Evolutionary conservation across 2,888 invertebrate genomes (phyloP).

Genomic region (Caenorhabditis panamensis): DNA sequence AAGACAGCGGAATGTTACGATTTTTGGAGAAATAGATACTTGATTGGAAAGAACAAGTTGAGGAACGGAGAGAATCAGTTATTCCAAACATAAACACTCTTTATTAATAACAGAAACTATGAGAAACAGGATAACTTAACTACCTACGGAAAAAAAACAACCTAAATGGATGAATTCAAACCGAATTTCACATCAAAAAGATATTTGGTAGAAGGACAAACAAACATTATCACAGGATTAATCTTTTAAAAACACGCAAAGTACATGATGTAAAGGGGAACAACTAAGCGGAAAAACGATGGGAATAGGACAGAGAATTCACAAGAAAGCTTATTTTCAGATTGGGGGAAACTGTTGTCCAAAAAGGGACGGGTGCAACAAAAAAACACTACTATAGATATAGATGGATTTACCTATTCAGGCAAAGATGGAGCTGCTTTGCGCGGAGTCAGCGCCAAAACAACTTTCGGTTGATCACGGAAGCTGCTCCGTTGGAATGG

Average conservation of each 20-base stretch:
- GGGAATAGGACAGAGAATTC: slow-evolving; percentile 48
- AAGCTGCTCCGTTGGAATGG: slow-evolving; percentile 44
- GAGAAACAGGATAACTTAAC: slow-evolving; percentile 15
- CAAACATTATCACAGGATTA: slow-evolving; percentile 45
- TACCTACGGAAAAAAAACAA: background rate
- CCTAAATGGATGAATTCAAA: background rate
- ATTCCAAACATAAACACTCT: background rate
- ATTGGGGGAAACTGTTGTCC: too few relatives aligned
- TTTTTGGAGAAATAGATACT: background rate
- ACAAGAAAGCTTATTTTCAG: slow-evolving; percentile 41
- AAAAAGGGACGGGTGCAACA: background rate
- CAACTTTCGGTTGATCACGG: slow-evolving; percentile 57
- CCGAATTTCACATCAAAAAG: slow-evolving; percentile 26
- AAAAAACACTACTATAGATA: background rate
- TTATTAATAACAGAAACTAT: background rate
- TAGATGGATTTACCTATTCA: slow-evolving; percentile 17
- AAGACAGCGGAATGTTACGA: slow-evolving; percentile 2
- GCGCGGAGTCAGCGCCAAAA: slow-evolving; percentile 53
- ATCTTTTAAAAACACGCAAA: slow-evolving; percentile 39
- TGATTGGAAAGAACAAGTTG: slow-evolving; percentile 18
- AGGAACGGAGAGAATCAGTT: background rate
- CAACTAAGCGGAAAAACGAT: background rate
- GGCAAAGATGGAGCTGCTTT: slow-evolving; percentile 13
- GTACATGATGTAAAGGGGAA: slow-evolving; percentile 27
- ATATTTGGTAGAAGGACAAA: background rate